phyloP scores from a whole-genome alignment of 2,113 vertebrate genomes.

The Leiothrix lutea region DNA sequence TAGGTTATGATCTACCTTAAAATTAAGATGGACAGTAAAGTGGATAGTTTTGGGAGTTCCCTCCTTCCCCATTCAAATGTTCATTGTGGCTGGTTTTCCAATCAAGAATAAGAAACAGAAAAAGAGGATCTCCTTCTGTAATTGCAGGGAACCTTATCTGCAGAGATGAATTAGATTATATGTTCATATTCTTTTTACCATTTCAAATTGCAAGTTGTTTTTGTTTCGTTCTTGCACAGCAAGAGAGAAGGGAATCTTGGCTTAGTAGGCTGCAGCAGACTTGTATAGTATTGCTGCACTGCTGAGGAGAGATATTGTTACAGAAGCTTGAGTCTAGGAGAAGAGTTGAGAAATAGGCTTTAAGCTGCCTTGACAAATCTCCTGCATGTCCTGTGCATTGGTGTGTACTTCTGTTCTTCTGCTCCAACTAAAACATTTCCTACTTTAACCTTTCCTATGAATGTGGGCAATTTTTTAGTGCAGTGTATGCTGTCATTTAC shows the following conservation, averaged over 20 bases:
- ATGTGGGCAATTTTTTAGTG: background rate
- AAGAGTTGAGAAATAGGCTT: background rate
- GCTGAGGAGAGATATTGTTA: background rate
- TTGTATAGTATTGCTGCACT: background rate
- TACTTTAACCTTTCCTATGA: background rate
- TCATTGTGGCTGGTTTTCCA: background rate
- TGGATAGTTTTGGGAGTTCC: background rate
- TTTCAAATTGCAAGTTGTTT: background rate
- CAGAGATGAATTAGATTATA: background rate
- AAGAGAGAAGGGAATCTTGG: background rate
- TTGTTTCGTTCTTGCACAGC: background rate
- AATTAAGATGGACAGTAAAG: background rate
- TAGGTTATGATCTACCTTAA: background rate
- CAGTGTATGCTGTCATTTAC: accelerated
- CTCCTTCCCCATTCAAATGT: background rate
- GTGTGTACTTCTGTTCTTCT: background rate
- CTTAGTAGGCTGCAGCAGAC: background rate
- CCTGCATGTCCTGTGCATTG: background rate
- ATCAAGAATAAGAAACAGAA: background rate
- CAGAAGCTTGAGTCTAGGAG: background rate
- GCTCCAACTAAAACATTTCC: background rate
- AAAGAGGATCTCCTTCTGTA: background rate
- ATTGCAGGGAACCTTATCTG: background rate
- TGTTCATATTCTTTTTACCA: background rate
- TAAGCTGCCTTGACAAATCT: background rate